phyloP scores from a whole-genome alignment of 2,113 vertebrate species.

The Orientallactaga bullata region DNA sequence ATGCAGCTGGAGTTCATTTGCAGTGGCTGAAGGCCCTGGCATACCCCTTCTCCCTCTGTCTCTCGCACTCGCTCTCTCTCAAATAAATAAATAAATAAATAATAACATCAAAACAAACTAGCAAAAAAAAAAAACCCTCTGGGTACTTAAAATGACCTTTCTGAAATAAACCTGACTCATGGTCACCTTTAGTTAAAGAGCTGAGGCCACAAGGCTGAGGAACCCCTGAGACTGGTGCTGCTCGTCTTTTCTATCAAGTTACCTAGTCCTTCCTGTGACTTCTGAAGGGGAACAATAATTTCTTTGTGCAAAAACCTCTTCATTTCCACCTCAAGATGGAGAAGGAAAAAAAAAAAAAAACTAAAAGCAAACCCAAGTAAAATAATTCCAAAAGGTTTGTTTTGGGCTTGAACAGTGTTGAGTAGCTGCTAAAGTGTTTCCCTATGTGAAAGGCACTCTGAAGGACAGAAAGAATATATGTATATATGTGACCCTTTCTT shows the following conservation, averaged over 20 bases:
- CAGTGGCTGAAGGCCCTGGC: too few species aligned
- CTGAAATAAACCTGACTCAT: neutral
- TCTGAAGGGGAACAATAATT: constrained; percentile 34
- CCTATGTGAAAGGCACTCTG: neutral
- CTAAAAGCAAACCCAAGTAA: constrained; percentile 25
- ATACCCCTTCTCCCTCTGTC: too few species aligned
- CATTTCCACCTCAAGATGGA: constrained; percentile 43
- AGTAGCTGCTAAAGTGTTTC: constrained; percentile 41
- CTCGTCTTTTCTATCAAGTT: neutral
- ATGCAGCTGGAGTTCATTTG: too few species aligned
- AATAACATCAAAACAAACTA: too few species aligned
- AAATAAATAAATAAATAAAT: too few species aligned
- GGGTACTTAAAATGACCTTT: neutral
- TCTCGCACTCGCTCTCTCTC: too few species aligned
- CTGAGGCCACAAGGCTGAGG: too few species aligned
- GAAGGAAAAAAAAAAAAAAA: neutral
- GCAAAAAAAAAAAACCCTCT: neutral
- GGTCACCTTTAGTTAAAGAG: neutral
- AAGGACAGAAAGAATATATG: neutral
- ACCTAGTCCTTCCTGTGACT: constrained; percentile 34
- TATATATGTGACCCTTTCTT: neutral
- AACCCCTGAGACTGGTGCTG: too few species aligned
- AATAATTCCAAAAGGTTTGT: constrained; percentile 61
- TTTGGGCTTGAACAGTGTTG: constrained; percentile 15
- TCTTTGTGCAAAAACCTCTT: constrained; percentile 55